A percentile compares a stretch with the other conserved stretches of the same genome.
These are phyloP conservation scores for Acanthosepion lycidas DNA, from an alignment of 2,888 invertebrate genomes.

Conservation along the genomic window DNA sequence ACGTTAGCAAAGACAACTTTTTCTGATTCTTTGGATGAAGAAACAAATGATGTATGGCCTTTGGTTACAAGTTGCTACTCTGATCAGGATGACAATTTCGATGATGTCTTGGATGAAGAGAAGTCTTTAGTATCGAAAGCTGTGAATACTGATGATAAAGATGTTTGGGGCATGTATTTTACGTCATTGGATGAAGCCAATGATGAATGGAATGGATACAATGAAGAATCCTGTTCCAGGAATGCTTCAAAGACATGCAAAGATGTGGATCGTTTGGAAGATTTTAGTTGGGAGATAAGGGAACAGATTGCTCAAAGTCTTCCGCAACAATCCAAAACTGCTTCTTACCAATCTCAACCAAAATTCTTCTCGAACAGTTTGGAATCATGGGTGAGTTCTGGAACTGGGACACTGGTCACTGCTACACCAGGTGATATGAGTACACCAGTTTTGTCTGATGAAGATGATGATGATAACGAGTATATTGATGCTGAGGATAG, in stretches of 20 bases:
- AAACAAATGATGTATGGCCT: neutral
- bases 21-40: neutral
- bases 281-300: constrained; percentile 6
- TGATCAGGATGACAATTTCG: neutral
- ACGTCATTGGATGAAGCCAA: neutral
- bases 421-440: neutral
- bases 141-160: constrained; percentile 39
- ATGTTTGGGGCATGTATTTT: constrained; percentile 38
- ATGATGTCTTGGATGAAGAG: neutral
- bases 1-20: neutral
- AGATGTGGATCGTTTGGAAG: neutral
- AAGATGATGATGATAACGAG: neutral
- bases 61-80: neutral
- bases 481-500: neutral
- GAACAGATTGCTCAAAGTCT: constrained; percentile 37
- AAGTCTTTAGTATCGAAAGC: constrained; percentile 10
- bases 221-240: neutral
- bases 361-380: constrained; percentile 23
- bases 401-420: constrained; percentile 2
- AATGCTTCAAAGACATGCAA: neutral
- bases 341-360: constrained; percentile 35
- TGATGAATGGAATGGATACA: neutral
- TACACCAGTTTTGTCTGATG: neutral
- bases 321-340: neutral
- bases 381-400: constrained; percentile 37